phyloP scores from a whole-genome alignment of 2,797 vertebrate genomes.

The Echeneis naucrates region DNA sequence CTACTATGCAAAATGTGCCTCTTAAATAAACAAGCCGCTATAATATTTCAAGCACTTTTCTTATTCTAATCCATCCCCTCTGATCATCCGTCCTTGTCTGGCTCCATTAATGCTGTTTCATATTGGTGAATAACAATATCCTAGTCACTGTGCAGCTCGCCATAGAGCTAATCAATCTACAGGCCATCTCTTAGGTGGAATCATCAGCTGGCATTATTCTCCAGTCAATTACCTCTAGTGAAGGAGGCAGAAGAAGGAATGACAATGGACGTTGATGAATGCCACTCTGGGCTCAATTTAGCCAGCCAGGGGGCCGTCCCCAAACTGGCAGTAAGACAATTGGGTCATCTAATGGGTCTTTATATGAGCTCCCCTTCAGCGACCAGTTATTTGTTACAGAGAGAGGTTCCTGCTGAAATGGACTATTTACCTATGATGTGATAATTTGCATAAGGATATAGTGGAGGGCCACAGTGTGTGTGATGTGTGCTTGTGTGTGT shows the following conservation, averaged over 20 bases:
- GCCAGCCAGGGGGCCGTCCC: constrained; percentile 58
- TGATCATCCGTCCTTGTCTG: constrained; percentile 75
- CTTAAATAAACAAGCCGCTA: constrained; percentile 66
- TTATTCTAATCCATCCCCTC: constrained; percentile 65
- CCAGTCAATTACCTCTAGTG: constrained; percentile 81
- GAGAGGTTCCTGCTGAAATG: constrained; percentile 68
- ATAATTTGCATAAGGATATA: constrained; percentile 53
- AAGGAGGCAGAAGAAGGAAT: constrained; percentile 73
- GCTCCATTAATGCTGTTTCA: constrained; percentile 75
- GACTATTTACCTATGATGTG: constrained; percentile 64
- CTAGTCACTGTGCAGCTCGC: constrained; percentile 46
- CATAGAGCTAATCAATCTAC: constrained; percentile 74
- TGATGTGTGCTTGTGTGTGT: constrained; percentile 4
- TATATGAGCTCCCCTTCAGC: constrained; percentile 71
- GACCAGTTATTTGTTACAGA: constrained; percentile 76
- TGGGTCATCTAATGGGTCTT: constrained; percentile 82
- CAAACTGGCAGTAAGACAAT: constrained; percentile 82
- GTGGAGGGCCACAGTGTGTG: constrained; percentile 18
- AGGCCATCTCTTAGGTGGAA: constrained; percentile 76
- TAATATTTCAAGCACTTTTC: constrained; percentile 65
- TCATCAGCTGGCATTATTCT: constrained; percentile 78
- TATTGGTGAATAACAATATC: constrained; percentile 76
- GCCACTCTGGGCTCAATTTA: constrained; percentile 79
- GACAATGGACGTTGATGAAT: constrained; percentile 83
- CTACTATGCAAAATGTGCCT: constrained; percentile 63